Base-by-base conservation (phyloP, 2,888 invertebrate genomes). In the Caenorhabditis sp. region DNA sequence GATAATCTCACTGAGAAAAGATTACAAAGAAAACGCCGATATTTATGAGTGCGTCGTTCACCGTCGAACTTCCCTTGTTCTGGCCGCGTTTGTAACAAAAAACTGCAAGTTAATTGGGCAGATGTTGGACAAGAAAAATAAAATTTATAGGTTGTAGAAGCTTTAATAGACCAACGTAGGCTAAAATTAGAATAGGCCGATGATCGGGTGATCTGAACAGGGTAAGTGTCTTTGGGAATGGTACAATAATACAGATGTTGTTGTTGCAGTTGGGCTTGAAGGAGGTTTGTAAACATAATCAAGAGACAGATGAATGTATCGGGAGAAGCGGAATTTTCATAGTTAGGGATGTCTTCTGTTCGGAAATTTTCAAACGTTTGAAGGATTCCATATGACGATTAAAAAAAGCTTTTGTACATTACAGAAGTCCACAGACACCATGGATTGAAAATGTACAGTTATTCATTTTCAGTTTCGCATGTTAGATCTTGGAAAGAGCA, bases 21-120 rank as follows among this genome's bases (percentile, higher is more conserved):
- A 75, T 70, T 63, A 77, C 77, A 77, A 77, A 70, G 61, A 35
- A 51, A 51, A 70, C 51, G 77, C 77, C 77, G 77, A 77, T 77
- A 69, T 77, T 77, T 77, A 77, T 77, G 77, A 77, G 77, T 59
- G 77, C 51, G 47, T 75, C 63, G 75, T 56, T 64, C 63, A 47
- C 24, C 54, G 35, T 58, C 73, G 58, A 70, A 51, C 44, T 69
- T 38, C 73, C 35, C 73, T 73, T 73, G 73, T 61, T 61, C 61
- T 63, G 64, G 56, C 63, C 74, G 64, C 64, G 64, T 73, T 64
- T 75, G 66, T 75, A 59, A 59, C 75, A 75, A 75, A 75, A 75
- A 75, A 54, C 63, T 63, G n/a, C 54, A 61, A 73, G 49, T 73
- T 61, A 63, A 63, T 61, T 61, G 63, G 61, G 35, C 24, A 38